These are phyloP conservation scores for Bombus soroeensis DNA, from an alignment of 1,140 invertebrate species.

Conservation along the genomic window DNA sequence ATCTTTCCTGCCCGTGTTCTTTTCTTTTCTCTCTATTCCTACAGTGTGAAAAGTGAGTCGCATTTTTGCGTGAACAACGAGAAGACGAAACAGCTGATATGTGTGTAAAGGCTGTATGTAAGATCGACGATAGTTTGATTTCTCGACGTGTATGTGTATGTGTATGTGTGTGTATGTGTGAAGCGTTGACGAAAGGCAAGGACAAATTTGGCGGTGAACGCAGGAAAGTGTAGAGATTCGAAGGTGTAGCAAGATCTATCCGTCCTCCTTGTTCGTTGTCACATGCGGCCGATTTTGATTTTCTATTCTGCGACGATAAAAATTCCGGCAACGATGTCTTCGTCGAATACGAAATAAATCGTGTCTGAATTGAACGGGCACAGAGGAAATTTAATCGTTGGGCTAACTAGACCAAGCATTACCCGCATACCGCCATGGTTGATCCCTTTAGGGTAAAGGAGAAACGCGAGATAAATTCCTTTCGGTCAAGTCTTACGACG, in stretches of 20 bases:
- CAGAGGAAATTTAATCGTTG: slow-evolving; percentile 48
- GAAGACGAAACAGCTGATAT: background rate
- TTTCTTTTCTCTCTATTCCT: background rate
- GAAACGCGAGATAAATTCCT: background rate
- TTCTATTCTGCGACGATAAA: background rate
- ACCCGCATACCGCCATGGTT: slow-evolving; percentile 66
- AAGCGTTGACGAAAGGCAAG: too few species aligned
- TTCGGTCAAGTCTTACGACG: background rate
- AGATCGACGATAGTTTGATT: too few species aligned
- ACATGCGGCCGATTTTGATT: background rate
- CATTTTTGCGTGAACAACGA: background rate
- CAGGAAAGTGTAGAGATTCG: too few species aligned
- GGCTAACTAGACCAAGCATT: slow-evolving; percentile 70
- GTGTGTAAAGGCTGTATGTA: background rate
- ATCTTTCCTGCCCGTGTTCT: too few species aligned
- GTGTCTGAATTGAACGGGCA: slow-evolving; percentile 12
- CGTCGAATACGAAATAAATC: background rate
- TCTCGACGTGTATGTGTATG: background rate
- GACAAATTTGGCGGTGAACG: too few species aligned
- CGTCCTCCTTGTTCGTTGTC: slow-evolving; percentile 9
- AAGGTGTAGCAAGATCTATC: slow-evolving; percentile 40
- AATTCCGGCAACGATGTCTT: background rate
- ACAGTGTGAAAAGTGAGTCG: background rate
- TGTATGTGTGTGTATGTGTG: background rate
- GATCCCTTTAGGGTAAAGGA: slow-evolving; percentile 54